These are phyloP conservation scores for Apostichopus parvimensis DNA, from an alignment of 35 echinoderm and acorn worm genomes.

Conservation along the genomic window DNA sequence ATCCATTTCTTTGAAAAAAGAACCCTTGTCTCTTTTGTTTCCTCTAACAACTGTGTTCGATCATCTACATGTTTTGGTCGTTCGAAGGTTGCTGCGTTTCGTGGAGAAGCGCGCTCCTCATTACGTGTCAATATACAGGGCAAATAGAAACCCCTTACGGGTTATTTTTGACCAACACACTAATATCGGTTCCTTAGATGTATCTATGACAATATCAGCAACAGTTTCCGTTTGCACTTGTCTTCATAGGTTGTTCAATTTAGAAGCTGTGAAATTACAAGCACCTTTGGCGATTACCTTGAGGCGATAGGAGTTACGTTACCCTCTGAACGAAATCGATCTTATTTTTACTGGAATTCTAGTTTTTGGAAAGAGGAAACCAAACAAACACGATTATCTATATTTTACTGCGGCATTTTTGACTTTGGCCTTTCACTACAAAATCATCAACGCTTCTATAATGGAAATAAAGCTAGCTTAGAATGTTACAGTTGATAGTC, in stretches of 20 bases:
- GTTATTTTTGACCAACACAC: not conserved
- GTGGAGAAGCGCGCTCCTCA: not conserved
- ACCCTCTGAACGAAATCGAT: not conserved
- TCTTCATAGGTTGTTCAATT: not conserved
- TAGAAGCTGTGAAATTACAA: constrained; percentile 2
- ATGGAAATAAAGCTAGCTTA: too few relatives aligned
- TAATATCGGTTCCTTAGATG: constrained; percentile 15
- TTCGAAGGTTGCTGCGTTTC: not conserved
- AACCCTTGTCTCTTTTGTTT: not conserved
- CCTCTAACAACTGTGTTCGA: not conserved
- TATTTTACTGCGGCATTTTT: too few relatives aligned
- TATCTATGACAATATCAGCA: not conserved
- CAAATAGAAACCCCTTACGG: not conserved
- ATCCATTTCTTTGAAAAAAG: not conserved
- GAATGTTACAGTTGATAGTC: too few relatives aligned
- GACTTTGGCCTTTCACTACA: too few relatives aligned
- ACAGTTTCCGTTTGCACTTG: not conserved
- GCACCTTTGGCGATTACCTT: not conserved
- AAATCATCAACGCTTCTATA: too few relatives aligned
- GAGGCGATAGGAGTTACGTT: not conserved
- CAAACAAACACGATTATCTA: too few relatives aligned
- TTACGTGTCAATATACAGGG: not conserved
- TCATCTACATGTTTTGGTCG: not conserved
- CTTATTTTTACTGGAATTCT: not conserved
- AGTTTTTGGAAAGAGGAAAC: too few relatives aligned